Evolutionary conservation across 2,888 invertebrate species (phyloP), one percentile per base, ranked within the genome.

Genomic region (Ennomos fuscantarius): DNA sequence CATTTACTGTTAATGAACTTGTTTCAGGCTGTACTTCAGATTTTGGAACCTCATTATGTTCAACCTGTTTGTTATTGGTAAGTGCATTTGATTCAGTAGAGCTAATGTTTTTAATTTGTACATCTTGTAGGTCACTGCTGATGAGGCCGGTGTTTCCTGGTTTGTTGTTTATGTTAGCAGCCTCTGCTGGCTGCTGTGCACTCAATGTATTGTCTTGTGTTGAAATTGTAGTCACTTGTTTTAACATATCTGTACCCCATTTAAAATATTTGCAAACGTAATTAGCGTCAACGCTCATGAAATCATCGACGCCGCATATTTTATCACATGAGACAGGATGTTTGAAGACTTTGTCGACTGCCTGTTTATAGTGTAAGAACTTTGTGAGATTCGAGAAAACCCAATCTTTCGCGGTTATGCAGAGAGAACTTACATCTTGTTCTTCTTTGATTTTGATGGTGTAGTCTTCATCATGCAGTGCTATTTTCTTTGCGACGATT

Each of bases 191-290:
- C 15, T 35, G 41, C 9, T 44, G 61, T 13, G 44, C 55, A 53
- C 59, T 53, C 8, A 15, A 13, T 52, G 12, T 5, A 8, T 48
- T 51, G 9, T 59, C 65, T 50, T 68, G 65, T 8, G 42, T 42
- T 55, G 55, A 43, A 32, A 66, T 37, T 37, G 31, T 1, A 31
- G 47, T 60, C 11, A 48, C 39, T 44, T 64, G 54, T 12, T 73
- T 75, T 37, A 89, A 66, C 43, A 78, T 60, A 15, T 79, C 78
- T 11, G 66, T 64, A 10, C 89, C 89, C 85, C 83, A 89, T 60
- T 85, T 82, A 59, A 73, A 91, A 68, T 87, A 92, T 71, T 87
- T 90, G 68, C 91, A 92, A 57, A 71, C 87, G 56, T 73, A 84
- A 49, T 85, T 88, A 0, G 80, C 77, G 11, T 87, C 82, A 8